Conservation (phyloP, 30 jellyfish, hydroid and myxozoan species). For the Mastigias papua region DNA sequence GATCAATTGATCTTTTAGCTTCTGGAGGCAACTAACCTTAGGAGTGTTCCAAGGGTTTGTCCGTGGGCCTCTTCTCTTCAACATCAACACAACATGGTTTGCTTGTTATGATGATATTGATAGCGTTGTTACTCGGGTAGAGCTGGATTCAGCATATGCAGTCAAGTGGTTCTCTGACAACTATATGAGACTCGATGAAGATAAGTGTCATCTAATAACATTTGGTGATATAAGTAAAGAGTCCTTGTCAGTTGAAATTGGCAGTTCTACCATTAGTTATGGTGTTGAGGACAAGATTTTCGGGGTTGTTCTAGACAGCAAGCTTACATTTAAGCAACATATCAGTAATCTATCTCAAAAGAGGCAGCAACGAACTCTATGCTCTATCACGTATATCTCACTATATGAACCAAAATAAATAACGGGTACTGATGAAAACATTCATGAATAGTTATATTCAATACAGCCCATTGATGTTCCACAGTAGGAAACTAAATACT, state of each 20-base stretch:
- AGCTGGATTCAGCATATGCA: too few species aligned
- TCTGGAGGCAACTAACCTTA: too few species aligned
- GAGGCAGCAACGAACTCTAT: not conserved
- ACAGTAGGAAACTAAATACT: not conserved
- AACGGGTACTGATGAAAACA: not conserved
- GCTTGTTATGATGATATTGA: conserved; percentile 22
- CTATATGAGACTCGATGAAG: too few species aligned
- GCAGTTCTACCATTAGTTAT: not conserved
- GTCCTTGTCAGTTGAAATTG: not conserved
- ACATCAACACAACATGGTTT: not conserved
- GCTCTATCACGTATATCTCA: not conserved
- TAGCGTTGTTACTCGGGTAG: too few species aligned
- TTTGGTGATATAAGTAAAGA: too few species aligned
- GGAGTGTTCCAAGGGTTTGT: conserved; percentile 25
- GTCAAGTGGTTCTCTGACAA: too few species aligned
- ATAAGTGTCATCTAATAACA: conserved; percentile 32
- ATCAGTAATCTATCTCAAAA: not conserved
- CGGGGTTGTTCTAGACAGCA: too few species aligned
- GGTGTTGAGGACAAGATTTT: not conserved
- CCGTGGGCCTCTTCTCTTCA: conserved; percentile 15
- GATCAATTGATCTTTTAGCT: too few species aligned
- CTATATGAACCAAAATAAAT: not conserved
- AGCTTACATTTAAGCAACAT: too few species aligned
- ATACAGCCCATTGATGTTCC: not conserved
- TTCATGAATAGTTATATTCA: not conserved